Percentiles rank a stretch among this genome's conserved stretches.
These are phyloP conservation scores for Drosophila ironensis DNA, from an alignment of 1,140 invertebrate species.

Conservation along the genomic window DNA sequence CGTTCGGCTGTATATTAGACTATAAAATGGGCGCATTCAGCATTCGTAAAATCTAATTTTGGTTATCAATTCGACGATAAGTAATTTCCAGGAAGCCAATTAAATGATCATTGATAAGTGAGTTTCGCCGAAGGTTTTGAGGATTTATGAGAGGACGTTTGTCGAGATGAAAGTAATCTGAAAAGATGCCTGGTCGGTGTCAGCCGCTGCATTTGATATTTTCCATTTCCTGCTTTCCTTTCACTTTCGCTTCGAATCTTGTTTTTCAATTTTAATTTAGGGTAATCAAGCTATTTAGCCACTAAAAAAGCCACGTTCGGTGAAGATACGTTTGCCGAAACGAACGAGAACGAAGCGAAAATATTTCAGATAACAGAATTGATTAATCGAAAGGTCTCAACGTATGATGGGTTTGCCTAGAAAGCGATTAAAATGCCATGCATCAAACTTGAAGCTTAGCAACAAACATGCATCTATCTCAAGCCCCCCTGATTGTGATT, in stretches of 20 bases:
- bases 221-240: constrained; percentile 21
- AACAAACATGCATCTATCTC: no score
- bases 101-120: constrained; percentile 1
- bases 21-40: constrained; percentile 14
- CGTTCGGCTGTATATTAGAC: constrained; percentile 25
- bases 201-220: not conserved
- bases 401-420: not conserved
- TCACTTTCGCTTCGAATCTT: constrained; percentile 5
- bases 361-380: not conserved
- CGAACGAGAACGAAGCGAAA: not conserved
- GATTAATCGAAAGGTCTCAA: not conserved
- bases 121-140: not conserved
- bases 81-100: not conserved
- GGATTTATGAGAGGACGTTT: not conserved
- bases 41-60: constrained; percentile 18
- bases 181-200: not conserved
- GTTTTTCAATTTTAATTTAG: not conserved
- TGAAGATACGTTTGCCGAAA: no score
- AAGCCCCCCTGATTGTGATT: no score
- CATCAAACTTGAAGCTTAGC: not conserved
- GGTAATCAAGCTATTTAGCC: not conserved
- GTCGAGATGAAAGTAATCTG: not conserved
- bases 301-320: not conserved
- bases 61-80: constrained; percentile 11
- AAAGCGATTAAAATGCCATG: not conserved